Evolutionary conservation across 2,888 invertebrate genomes (phyloP), one percentile per base, ranked within the genome.

Genomic region (Meliscaeva auricollis): DNA sequence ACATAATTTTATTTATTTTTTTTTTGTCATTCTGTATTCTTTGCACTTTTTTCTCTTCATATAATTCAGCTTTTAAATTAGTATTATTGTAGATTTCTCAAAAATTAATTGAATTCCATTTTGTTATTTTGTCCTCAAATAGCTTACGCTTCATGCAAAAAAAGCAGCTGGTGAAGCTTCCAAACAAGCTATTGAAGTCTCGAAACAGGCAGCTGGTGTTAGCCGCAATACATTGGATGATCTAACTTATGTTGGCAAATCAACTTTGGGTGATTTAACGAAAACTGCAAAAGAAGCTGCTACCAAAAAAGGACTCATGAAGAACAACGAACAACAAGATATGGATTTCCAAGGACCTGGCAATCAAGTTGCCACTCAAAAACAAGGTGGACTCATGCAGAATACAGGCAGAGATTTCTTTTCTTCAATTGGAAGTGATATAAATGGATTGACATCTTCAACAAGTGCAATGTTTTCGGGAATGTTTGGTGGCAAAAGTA

Each of bases 401-500:
- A 93, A 94, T 2, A 95, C 95, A 15, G 95, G 96, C 64, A 93
- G 96, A 69, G 96, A 97, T 93, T 96, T 98, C 93, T 96, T 98
- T 93, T 96, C 97, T 82, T 96, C 97, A 89, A 96, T 99, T 90
- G 97, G 97, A 90, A 97, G 96, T 35, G 98, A 99, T 91, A 94
- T 99, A 72, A 98, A 98, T 91, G 98, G 98, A 7, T 94, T 98
- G 62, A 98, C 98, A 20, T 96, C 97, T 0, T 97, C 98, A 87
- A 98, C 98, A 0, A 95, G 97, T 15, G 98, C 96, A 91, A 98
- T 98, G 95, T 97, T 99, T 90, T 97, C 97, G 73, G 98, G 98
- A 91, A 94, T 99, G 89, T 98, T 99, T 91, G 97, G 98, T 91
- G 93, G 93, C 46, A 95, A 95, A 91, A 95, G 94, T 94, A 89